Evolutionary conservation across 1,140 invertebrate genomes (phyloP), one percentile per base, ranked within the genome.

Genomic region (Heliconius congener): DNA sequence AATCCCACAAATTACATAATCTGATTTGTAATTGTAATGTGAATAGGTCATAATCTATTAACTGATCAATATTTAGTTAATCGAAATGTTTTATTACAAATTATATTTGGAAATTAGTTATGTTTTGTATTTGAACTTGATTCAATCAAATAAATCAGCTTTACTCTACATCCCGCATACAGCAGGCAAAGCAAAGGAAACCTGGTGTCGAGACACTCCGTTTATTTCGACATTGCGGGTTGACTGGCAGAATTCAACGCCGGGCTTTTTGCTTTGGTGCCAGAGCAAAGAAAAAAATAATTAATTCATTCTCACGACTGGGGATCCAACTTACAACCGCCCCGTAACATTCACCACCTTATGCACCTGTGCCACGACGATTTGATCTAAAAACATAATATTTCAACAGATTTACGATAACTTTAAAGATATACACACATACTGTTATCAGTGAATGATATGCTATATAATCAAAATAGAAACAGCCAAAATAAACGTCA

Each of bases 1-100:
- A 66, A 77, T 76, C 37, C 70, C 74, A 70, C 39, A 73, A 75
- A 76, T 80, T 76, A 76, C 74, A 71, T 80, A 76, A 80, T 73
- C 73, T 74, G 55, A 73, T 77, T 73, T 76, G 42, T 74, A 73
- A 73, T 37, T 66, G 2, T 27, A 66, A 66, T 66, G 27, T 66
- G 60, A 66, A 66, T 11, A 66, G 27, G 60, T 66, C 60, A 30
- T 66, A 66, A 66, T 66, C 60, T 66, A 30, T 30, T 66, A 66
- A 66, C 60, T 30, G 27, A 66, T 66, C 27, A 11, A 27, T 66
- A 2, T 66, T 30, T 16, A 30, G 11, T 66, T 66, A 66, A 66
- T 3, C 9, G 57, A 11, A 66, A 66, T 66, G 57, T 27, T 66
- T 66, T 66, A 30, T 66, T 66, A 66, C 9, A 27, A 66, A 13